phyloP scores from a whole-genome alignment of 92 coral and sea anemone species.

The Zoanthus sociatus region DNA sequence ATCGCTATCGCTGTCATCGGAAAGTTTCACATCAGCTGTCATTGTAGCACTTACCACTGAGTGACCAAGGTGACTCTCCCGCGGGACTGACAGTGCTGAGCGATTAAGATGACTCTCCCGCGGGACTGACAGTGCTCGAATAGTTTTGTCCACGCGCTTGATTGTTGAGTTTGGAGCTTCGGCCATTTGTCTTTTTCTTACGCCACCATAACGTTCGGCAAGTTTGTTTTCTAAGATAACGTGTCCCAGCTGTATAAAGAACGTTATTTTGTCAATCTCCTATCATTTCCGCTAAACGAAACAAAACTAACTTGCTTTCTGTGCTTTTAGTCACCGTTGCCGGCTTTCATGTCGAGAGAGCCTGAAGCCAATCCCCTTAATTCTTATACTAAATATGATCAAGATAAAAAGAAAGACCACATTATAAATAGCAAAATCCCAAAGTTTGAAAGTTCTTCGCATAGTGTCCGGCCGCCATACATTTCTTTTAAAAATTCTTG shows the following conservation, averaged over 20 bases:
- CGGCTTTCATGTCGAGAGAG: too few relatives aligned
- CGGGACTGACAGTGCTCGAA: conserved; percentile 62
- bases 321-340: too few relatives aligned
- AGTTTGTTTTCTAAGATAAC: not conserved
- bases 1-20: conserved; percentile 56
- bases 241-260: not conserved
- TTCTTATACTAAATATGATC: too few relatives aligned
- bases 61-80: conserved; percentile 20
- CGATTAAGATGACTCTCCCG: conserved; percentile 23
- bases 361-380: too few relatives aligned
- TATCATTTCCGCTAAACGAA: too few relatives aligned
- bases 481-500: too few relatives aligned
- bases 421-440: too few relatives aligned
- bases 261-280: not conserved
- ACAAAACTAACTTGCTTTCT: too few relatives aligned
- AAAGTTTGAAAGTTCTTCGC: too few relatives aligned
- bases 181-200: not conserved
- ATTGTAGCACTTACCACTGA: conserved; percentile 43
- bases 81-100: conserved; percentile 36
- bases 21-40: conserved; percentile 38
- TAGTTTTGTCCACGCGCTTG: conserved; percentile 79
- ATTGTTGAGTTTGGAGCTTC: conserved; percentile 58
- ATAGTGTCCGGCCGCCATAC: too few relatives aligned
- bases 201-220: not conserved
- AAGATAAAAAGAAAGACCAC: too few relatives aligned